A percentile compares a stretch with the other conserved stretches of the same genome.
phyloP scores from a whole-genome alignment of 2,797 vertebrate genomes.

The Moxostoma hubbsi region DNA sequence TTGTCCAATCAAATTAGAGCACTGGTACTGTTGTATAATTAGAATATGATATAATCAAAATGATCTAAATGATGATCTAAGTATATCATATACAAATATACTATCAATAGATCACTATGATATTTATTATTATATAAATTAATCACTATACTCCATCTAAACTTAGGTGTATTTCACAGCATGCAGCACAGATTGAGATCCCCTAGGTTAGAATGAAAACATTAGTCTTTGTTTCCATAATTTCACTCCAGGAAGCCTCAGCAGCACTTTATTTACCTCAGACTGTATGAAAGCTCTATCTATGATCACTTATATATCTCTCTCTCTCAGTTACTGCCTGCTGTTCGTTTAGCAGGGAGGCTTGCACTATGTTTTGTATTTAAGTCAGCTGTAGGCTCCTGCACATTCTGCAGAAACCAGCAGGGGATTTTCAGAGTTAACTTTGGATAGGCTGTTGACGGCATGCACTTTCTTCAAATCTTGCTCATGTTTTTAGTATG shows the following conservation, averaged over 20 bases:
- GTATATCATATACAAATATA: no score
- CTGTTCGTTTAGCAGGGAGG: slow-evolving; percentile 7
- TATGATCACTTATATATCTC: neutral
- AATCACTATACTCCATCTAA: no score
- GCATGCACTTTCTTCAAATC: neutral
- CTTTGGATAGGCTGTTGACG: neutral
- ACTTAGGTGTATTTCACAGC: neutral
- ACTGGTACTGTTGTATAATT: no score
- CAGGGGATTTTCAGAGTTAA: slow-evolving; percentile 19
- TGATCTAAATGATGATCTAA: no score
- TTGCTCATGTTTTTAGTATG: neutral
- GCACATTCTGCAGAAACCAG: slow-evolving; percentile 33
- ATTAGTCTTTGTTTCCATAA: neutral
- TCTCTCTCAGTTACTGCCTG: neutral
- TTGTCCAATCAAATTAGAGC: no score
- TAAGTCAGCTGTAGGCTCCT: slow-evolving; percentile 1
- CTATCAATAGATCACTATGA: no score
- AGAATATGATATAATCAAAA: no score
- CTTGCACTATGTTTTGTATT: neutral
- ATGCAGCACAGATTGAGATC: neutral
- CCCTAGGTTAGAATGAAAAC: neutral
- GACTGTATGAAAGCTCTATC: neutral
- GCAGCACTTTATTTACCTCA: slow-evolving; percentile 12
- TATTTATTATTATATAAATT: no score
- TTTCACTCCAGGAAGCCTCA: neutral